phyloP scores from a whole-genome alignment of 2,797 vertebrate species.

The Propithecus perrieri region DNA sequence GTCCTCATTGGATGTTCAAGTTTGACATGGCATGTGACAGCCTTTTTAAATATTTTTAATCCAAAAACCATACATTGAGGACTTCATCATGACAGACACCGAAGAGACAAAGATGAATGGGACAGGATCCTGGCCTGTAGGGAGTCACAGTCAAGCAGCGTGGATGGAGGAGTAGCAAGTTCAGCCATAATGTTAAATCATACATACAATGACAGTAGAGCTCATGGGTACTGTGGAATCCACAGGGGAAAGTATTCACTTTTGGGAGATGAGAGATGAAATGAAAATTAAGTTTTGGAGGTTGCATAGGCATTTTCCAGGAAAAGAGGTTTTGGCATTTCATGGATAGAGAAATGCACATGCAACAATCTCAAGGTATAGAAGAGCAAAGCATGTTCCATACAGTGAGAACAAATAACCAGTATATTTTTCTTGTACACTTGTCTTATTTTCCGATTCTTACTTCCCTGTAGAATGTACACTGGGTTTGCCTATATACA shows the following conservation, averaged over 20 bases:
- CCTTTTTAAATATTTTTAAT: not conserved
- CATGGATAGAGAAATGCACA: not conserved
- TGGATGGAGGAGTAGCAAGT: too few relatives aligned
- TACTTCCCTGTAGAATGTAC: not conserved
- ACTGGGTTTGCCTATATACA: accelerated
- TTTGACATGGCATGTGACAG: not conserved
- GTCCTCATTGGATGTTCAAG: not conserved
- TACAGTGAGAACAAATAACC: accelerated
- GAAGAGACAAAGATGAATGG: not conserved
- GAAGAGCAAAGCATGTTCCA: accelerated
- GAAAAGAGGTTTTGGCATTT: not conserved
- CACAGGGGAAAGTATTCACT: accelerated
- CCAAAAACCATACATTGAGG: not conserved
- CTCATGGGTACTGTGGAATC: not conserved
- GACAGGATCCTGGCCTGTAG: not conserved
- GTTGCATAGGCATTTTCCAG: not conserved
- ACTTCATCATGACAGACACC: not conserved
- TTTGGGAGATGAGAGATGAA: not conserved
- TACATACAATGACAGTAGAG: accelerated
- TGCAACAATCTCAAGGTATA: not conserved
- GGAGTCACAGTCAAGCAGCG: not conserved
- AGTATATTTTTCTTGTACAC: accelerated
- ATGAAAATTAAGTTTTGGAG: not conserved
- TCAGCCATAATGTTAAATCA: not conserved
- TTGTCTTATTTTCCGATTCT: not conserved